Evolutionary conservation across 2,888 invertebrate genomes (phyloP).

Genomic region (Colletes collaris): DNA sequence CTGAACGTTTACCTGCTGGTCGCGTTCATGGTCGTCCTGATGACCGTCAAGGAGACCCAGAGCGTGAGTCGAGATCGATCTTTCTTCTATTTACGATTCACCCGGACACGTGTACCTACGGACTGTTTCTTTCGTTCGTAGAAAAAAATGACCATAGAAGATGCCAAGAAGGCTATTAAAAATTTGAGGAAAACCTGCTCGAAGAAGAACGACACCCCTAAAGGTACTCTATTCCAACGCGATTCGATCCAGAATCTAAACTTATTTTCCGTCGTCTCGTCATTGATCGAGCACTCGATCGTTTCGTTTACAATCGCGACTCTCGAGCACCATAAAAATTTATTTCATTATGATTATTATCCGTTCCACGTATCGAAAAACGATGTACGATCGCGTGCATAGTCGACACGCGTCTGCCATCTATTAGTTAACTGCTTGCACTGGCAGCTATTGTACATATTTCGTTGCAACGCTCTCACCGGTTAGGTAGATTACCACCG

Average conservation of each 20-base stretch:
- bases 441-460: no score
- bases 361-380: no score
- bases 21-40: slow-evolving; percentile 22
- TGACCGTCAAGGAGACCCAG: slow-evolving; percentile 33
- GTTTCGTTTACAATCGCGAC: not conserved
- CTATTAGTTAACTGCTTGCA: no score
- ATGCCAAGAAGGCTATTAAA: slow-evolving; percentile 86
- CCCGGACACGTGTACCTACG: not conserved
- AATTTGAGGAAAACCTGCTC: slow-evolving; percentile 87
- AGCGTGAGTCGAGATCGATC: slow-evolving; percentile 55
- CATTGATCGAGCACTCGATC: not conserved
- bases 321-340: no score
- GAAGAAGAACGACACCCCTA: slow-evolving; percentile 85
- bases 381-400: no score
- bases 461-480: no score
- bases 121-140: slow-evolving; percentile 12
- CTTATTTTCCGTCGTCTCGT: not conserved
- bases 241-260: not conserved
- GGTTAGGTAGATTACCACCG: no score
- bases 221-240: slow-evolving; percentile 25
- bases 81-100: not conserved
- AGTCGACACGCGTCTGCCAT: no score
- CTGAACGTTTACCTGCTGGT: slow-evolving; percentile 18
- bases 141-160: slow-evolving; percentile 83
- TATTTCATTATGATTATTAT: no score